Evolutionary conservation across 2,797 vertebrate genomes (phyloP), one percentile per base, ranked within the genome.

Genomic region (Rhabdomys pumilio): DNA sequence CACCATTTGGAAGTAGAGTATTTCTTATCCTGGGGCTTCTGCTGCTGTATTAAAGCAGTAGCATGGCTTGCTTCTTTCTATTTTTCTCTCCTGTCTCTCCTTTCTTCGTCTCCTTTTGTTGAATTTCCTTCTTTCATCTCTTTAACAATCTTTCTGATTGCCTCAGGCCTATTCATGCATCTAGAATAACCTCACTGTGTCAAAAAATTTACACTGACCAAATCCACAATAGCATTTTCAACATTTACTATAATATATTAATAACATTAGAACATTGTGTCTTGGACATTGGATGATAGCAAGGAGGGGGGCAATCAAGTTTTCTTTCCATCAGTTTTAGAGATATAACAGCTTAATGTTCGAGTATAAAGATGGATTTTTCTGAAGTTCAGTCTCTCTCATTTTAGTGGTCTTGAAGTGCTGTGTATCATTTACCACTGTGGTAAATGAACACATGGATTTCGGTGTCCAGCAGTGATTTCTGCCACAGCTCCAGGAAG

Each of bases 31-130:
- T 44, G 6, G 34, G 2, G 26, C 17, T n/a, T 61, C 11, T 55
- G 76, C 19, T 9, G 57, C 10, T 22, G 7, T 38, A 38, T 4
- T 15, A 53, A 61, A 57, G 20, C 55, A 59, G 10, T 5, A 34
- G 6, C 1, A 1, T 29, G 6, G 6, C 14, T 53, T 80, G 14
- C 34, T 34, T 81, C 34, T 26, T 14, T 41, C 8, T 34, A 34
- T 17, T 5, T 20, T 24, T 4, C 22, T 47, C 13, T 24, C 2
- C 8, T 3, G 20, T 11, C 4, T 8, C 6, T 4, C 0, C 17
- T n/a, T 17, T 57, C 2, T 59, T 41, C 22, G 4, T 90, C 44
- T n/a, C 22, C 9, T 6, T 38, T 67, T 55, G 31, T 31, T 17
- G 50, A 38, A 50, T 34, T 53, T 29, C 0, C 3, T 41, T 53